A percentile compares a stretch with the other conserved stretches of the same genome.
Evolutionary conservation across 2,797 vertebrate species (phyloP).

Genomic region (Ptychadena robeensis): DNA sequence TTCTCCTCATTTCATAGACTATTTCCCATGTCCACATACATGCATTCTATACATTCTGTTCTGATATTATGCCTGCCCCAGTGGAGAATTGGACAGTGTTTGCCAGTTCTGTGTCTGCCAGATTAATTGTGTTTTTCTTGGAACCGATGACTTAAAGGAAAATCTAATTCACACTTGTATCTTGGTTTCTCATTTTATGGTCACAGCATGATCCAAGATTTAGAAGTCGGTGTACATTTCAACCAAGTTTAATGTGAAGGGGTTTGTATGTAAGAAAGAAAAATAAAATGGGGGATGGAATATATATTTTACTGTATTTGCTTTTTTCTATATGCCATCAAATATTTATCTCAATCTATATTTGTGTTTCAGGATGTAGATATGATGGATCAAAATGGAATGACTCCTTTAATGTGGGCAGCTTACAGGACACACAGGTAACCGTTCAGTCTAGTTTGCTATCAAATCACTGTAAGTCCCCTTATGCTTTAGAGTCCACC

Average conservation of each 20-base stretch:
- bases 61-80: neutral
- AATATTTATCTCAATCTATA: neutral
- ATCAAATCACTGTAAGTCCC: too few relatives aligned
- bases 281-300: too few relatives aligned
- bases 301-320: too few relatives aligned
- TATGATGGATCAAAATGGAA: conserved; percentile 99
- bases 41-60: neutral
- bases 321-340: too few relatives aligned
- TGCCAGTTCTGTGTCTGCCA: neutral
- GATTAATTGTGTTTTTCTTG: neutral
- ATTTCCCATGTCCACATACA: neutral
- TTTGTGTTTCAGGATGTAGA: conserved; percentile 87
- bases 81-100: neutral
- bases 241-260: too few relatives aligned
- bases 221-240: too few relatives aligned
- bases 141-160: neutral
- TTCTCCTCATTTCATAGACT: neutral
- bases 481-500: too few relatives aligned
- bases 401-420: conserved; percentile 99
- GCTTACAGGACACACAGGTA: conserved; percentile 98
- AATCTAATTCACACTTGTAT: neutral
- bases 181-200: neutral
- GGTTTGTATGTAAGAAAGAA: too few relatives aligned
- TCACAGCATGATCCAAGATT: neutral
- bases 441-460: conserved; percentile 5